Evolutionary conservation across 2,888 invertebrate genomes (phyloP).

Genomic region (Hypomecis punctinalis): DNA sequence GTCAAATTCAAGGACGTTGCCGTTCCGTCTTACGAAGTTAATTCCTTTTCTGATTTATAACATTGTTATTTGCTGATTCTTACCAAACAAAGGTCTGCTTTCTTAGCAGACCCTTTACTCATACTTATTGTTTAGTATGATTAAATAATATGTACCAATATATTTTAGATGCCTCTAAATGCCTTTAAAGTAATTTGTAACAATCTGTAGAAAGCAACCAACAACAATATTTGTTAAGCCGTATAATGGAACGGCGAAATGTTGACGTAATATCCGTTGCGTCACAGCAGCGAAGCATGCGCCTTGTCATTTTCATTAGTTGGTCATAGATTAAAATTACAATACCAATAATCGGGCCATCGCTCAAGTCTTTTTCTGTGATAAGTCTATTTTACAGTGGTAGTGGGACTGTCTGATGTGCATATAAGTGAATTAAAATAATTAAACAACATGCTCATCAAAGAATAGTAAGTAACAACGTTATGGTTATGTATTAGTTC

Average conservation of each 20-base stretch:
- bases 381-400: conserved; percentile 76
- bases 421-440: conserved; percentile 76
- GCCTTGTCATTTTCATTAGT: conserved; percentile 84
- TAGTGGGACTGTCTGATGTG: conserved; percentile 84
- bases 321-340: conserved; percentile 80
- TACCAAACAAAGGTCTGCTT: no score
- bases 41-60: no score
- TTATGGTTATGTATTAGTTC: conserved; percentile 72
- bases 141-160: no score
- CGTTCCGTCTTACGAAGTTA: conserved; percentile 16
- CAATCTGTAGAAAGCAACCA: no score
- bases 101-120: no score
- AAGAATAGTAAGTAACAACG: conserved; percentile 87
- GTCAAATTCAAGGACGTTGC: conserved; percentile 20
- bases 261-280: conserved; percentile 87
- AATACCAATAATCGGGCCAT: conserved; percentile 75
- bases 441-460: conserved; percentile 87
- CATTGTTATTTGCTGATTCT: no score
- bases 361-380: conserved; percentile 82
- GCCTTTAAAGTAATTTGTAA: no score
- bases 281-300: conserved; percentile 85
- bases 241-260: conserved; percentile 47
- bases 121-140: no score
- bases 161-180: no score
- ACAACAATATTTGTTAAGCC: neutral